A percentile compares a stretch with the other conserved stretches of the same genome.
Conservation (phyloP, 2,113 vertebrate species). For the Menidia beryllina region DNA sequence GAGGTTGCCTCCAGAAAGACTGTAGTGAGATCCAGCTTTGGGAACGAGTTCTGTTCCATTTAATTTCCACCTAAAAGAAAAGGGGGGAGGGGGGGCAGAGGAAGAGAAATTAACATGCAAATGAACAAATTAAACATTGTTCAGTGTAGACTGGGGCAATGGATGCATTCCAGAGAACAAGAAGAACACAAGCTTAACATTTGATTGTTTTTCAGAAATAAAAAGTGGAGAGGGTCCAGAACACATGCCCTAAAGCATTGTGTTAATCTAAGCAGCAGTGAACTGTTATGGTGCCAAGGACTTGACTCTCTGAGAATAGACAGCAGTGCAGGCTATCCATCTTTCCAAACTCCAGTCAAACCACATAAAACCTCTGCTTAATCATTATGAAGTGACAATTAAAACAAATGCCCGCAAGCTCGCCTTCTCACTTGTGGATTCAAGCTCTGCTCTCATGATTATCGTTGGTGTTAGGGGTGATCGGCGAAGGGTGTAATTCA, state of each 20-base stretch:
- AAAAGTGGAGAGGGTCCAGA: conserved; percentile 31
- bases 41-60: conserved; percentile 89
- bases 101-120: conserved; percentile 16
- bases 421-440: conserved; percentile 61
- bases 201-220: conserved; percentile 40
- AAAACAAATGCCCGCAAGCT: conserved; percentile 75
- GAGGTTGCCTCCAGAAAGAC: conserved; percentile 91
- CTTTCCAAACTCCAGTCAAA: conserved; percentile 77
- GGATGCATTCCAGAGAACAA: conserved; percentile 12
- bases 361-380: conserved; percentile 73
- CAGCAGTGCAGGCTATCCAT: conserved; percentile 75
- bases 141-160: neutral
- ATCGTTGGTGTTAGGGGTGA: conserved; percentile 65
- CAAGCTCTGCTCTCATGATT: conserved; percentile 56
- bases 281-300: conserved; percentile 61
- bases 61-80: conserved; percentile 90
- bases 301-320: conserved; percentile 62
- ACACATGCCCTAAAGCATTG: conserved; percentile 47
- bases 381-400: conserved; percentile 78
- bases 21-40: conserved; percentile 90
- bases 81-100: neutral
- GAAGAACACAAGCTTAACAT: conserved; percentile 22
- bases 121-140: conserved; percentile 28
- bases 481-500: conserved; percentile 72
- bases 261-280: conserved; percentile 67